A percentile compares a stretch with the other conserved stretches of the same genome.
Evolutionary conservation across 2,113 vertebrate genomes (phyloP).

Genomic region (Bostrychus sinensis): DNA sequence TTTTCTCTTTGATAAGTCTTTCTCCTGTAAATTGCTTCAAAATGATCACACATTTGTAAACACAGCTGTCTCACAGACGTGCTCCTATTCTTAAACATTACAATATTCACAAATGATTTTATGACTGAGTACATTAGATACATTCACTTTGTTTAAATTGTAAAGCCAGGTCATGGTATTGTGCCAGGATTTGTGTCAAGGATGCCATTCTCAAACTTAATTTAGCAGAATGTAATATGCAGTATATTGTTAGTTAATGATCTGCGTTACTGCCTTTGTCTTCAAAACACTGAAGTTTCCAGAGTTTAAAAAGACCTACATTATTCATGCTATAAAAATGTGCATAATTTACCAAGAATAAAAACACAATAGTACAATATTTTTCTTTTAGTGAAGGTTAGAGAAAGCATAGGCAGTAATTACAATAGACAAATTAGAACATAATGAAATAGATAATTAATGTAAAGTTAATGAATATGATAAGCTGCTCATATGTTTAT

Average conservation of each 20-base stretch:
- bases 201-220: neutral
- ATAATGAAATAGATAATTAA: neutral
- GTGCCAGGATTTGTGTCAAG: neutral
- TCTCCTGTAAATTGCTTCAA: no score
- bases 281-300: neutral
- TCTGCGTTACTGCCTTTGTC: neutral
- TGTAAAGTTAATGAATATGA: neutral
- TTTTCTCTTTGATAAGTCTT: no score
- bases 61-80: no score
- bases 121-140: no score
- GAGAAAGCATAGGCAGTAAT: neutral
- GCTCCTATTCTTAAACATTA: no score
- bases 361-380: neutral
- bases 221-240: neutral
- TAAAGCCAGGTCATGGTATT: neutral
- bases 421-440: neutral
- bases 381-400: neutral
- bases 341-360: constrained; percentile 2
- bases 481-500: neutral
- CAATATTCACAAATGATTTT: no score
- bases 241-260: neutral
- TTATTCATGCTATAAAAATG: constrained; percentile 2
- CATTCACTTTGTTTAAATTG: neutral
- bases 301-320: neutral
- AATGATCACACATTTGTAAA: no score